Evolutionary conservation across 2,797 vertebrate species (phyloP).

Genomic region (Petrocephalus sullivani): DNA sequence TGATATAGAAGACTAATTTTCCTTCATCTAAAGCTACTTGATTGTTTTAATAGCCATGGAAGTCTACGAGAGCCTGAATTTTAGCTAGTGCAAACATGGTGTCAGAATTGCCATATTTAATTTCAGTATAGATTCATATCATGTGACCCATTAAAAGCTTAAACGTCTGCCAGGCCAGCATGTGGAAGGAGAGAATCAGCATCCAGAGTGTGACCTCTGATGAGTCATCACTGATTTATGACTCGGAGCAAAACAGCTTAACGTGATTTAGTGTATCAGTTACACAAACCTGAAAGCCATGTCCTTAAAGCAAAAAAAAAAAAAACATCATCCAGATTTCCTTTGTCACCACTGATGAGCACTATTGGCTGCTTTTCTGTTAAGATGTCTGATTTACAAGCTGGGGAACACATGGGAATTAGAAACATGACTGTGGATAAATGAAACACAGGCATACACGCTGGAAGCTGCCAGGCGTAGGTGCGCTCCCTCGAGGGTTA

Average conservation of each 20-base stretch:
- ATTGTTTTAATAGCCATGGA: not conserved
- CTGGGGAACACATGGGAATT: not conserved
- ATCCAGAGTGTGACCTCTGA: not conserved
- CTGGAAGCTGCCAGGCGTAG: not conserved
- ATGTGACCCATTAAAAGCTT: not conserved
- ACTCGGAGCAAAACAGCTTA: not conserved
- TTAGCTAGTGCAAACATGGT: not conserved
- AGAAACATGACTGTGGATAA: not conserved
- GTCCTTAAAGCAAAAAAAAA: not conserved
- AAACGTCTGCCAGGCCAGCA: not conserved
- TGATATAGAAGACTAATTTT: not conserved
- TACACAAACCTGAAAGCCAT: not conserved
- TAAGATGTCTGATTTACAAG: not conserved
- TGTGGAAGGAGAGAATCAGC: not conserved
- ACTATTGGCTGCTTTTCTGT: not conserved
- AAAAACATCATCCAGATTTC: not conserved
- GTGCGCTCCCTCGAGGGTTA: not conserved
- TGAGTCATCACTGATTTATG: slow-evolving; percentile 9
- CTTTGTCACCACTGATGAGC: not conserved
- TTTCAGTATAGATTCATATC: not conserved
- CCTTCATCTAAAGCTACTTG: not conserved
- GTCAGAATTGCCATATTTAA: not conserved
- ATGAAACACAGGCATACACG: not conserved
- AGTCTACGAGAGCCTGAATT: not conserved
- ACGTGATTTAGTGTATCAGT: not conserved